These are phyloP conservation scores for Drepana arcuata DNA, from an alignment of 1,140 invertebrate species.

Conservation along the genomic window DNA sequence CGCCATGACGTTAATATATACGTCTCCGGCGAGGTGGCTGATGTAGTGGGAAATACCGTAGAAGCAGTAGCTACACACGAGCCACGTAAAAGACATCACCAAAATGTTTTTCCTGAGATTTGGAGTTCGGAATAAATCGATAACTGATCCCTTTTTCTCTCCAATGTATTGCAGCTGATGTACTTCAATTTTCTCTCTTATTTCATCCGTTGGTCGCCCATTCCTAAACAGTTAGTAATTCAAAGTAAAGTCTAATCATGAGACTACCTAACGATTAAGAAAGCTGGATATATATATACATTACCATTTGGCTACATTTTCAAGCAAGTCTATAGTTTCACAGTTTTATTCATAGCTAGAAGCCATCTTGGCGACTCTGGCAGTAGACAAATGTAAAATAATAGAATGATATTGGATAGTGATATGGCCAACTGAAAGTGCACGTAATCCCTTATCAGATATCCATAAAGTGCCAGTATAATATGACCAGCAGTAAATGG, in stretches of 20 bases:
- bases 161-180: conserved; percentile 30
- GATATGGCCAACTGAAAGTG: conserved; percentile 72
- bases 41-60: conserved; percentile 83
- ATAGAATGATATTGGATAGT: conserved; percentile 61
- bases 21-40: conserved; percentile 78
- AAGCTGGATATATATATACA: no score
- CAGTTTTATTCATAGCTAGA: conserved; percentile 70
- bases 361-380: conserved; percentile 82
- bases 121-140: conserved; percentile 81
- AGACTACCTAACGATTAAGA: no score
- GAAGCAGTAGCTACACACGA: conserved; percentile 80
- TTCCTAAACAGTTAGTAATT: no score
- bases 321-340: conserved; percentile 70
- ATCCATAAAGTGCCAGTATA: conserved; percentile 69
- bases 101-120: conserved; percentile 83
- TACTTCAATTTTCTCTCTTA: conserved; percentile 31
- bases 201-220: conserved; percentile 28
- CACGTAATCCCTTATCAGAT: conserved; percentile 70
- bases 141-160: conserved; percentile 67
- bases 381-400: conserved; percentile 76
- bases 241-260: no score
- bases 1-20: conserved; percentile 80
- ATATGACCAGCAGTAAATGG: conserved; percentile 73
- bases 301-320: conserved; percentile 70
- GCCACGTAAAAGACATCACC: conserved; percentile 79